Percentiles rank a stretch among this genome's conserved stretches.
Conservation (phyloP, 2,113 vertebrate genomes). For the Menidia beryllina region DNA sequence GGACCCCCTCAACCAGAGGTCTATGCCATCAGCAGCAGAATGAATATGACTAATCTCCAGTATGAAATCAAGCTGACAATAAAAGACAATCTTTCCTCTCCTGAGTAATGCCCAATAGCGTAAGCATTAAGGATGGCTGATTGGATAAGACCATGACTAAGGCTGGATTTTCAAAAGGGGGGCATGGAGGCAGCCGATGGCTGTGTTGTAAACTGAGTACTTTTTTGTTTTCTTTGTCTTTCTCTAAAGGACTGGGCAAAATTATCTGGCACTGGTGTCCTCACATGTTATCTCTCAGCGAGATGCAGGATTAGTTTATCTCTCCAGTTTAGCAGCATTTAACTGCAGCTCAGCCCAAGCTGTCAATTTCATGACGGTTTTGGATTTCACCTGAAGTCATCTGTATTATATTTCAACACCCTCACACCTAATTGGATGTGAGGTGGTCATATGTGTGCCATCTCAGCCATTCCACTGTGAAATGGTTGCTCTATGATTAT, state of each 20-base stretch:
- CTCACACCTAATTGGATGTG: too few species aligned
- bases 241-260: conserved; percentile 14
- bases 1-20: conserved; percentile 15
- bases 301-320: conserved; percentile 16
- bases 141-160: conserved; percentile 73
- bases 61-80: conserved; percentile 67
- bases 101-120: conserved; percentile 54
- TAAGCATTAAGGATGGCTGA: conserved; percentile 61
- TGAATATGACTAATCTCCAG: conserved; percentile 59
- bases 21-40: conserved; percentile 41
- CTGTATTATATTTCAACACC: too few species aligned
- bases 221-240: conserved; percentile 21
- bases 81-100: conserved; percentile 67
- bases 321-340: background rate
- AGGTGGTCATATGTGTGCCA: too few species aligned
- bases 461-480: too few species aligned
- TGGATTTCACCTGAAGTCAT: too few species aligned
- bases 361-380: background rate
- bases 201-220: conserved; percentile 28
- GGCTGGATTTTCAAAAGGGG: conserved; percentile 47
- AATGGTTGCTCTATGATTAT: too few species aligned
- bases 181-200: conserved; percentile 26
- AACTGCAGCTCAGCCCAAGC: background rate
- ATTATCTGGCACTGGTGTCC: conserved; percentile 12
- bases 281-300: conserved; percentile 17